Evolutionary conservation across 1,140 invertebrate genomes (phyloP), one percentile per base, ranked within the genome.

Genomic region (Camponotus floridanus): DNA sequence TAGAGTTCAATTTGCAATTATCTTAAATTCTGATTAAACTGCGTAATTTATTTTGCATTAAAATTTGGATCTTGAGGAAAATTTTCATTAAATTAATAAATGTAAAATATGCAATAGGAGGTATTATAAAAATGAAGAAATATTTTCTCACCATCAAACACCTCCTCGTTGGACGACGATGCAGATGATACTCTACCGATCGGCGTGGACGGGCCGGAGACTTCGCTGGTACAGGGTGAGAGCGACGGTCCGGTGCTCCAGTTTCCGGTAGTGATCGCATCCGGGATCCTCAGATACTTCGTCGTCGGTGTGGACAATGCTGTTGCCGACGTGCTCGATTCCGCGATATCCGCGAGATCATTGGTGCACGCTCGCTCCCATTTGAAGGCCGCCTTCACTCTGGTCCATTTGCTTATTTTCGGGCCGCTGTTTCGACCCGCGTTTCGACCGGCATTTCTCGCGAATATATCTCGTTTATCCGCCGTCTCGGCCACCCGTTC

Each of bases 351-450:
- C 80, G 64, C 42, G 9, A 76, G 15, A 15, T 90, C 90, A 39
- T 87, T 91, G 7, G 95, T 95, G 81, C 95, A 95, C 7, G 96
- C 96, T n/a, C 95, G 95, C 89, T 97, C 97, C 97, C 96, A 98
- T 90, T 96, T 97, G 86, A 98, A 97, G 13, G 97, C 97, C 31
- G 97, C 97, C 93, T 98, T 98, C 9, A 98, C 97, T 92, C 97
- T 96, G 2, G 97, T 98, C 97, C 97, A 98, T 90, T 98, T 97
- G 0, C 97, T 98, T 9, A 97, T 96, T 92, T 97, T 96, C 0
- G 95, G 92, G 11, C 91, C 74, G 0, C 55, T 57, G 0, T 57
- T 76, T 1, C 64, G 64, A 21, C 31, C 26, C 3, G 36, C 3
- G 36, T 36, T 0, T 26, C 26, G 26, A 26, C 26, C 26, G 0